Evolutionary conservation across 2,113 vertebrate genomes (phyloP).

Genomic region (Dissostichus mawsoni): DNA sequence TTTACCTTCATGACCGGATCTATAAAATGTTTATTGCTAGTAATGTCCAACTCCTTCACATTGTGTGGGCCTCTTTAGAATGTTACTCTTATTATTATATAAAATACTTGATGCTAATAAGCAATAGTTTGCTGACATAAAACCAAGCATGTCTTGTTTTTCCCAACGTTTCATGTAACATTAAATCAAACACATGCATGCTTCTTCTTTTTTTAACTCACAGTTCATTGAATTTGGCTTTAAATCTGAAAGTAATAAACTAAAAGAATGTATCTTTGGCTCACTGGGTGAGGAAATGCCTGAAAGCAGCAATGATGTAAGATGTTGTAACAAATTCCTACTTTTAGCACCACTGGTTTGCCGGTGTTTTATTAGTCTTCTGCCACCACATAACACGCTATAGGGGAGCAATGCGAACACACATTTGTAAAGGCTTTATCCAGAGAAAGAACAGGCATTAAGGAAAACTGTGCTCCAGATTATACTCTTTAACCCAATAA

Average conservation of each 20-base stretch:
- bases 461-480: neutral
- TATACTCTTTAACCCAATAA: neutral
- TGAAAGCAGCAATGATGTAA: slow-evolving; percentile 36
- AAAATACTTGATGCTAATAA: neutral
- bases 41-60: neutral
- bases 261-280: slow-evolving; percentile 41
- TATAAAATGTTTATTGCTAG: neutral
- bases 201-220: slow-evolving; percentile 11
- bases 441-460: neutral
- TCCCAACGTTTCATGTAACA: slow-evolving; percentile 23
- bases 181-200: slow-evolving; percentile 13
- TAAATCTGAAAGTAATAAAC: slow-evolving; percentile 50
- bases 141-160: neutral
- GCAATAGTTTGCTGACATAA: slow-evolving; percentile 1
- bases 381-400: slow-evolving; percentile 9
- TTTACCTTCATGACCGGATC: neutral
- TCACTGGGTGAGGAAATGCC: neutral
- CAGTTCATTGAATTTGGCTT: slow-evolving; percentile 26
- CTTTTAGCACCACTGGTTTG: slow-evolving; percentile 24
- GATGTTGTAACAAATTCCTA: slow-evolving; percentile 31
- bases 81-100: neutral
- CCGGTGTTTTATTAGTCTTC: slow-evolving; percentile 32
- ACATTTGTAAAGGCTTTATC: neutral
- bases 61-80: neutral
- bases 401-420: neutral